Base-by-base conservation (phyloP, 2,113 vertebrate genomes). In the Oreochromis spilurus region DNA sequence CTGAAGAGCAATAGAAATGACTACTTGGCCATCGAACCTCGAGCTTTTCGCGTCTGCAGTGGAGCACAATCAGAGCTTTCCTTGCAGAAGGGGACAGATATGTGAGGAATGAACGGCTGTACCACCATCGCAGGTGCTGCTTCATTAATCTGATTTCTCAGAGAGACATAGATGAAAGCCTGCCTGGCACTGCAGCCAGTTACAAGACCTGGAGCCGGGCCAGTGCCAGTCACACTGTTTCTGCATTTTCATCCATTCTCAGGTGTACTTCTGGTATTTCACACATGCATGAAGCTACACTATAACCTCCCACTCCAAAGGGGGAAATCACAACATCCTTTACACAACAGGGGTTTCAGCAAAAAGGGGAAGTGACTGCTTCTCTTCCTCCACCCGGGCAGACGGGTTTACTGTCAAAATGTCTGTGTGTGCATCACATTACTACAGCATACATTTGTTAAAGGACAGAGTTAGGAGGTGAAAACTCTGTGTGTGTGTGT, bases 111-210 rank as follows among this genome's bases (percentile, higher is more conserved):
- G 54, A 82, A 57, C 16, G 45, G 40, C 58, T 26, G 75, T 5
- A 17, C 19, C 17, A 48, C 26, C 31, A 9, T 50, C 38, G 79
- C 38, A 85, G 62, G 38, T 65, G 86, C 54, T 48, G 62, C 52
- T 55, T 87, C 82, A 82, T 83, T 91, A 82, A 91, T 91, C 36
- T 17, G 80, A 85, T 80, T 88, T 83, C 17, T 48, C 5, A 4
- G 55, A 13, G 67, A 3, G 16, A 34, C 5, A 24, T 31, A 26
- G 84, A 88, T 82, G 57, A 85, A 87, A 83, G 82, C 26, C 50
- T 43, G 9, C 8, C 53, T 12, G 29, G 52, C 34, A 53, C n/a
- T 26, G 55, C 26, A 48, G 54, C 57, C 48, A 52, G 40, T 17
- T 62, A 62, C 2, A 72, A 83, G 72, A 57, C 57, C 57, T 86